Evolutionary conservation across 2,797 vertebrate genomes (phyloP), one percentile per base, ranked within the genome.

Genomic region (Triplophysa yarkandensis): DNA sequence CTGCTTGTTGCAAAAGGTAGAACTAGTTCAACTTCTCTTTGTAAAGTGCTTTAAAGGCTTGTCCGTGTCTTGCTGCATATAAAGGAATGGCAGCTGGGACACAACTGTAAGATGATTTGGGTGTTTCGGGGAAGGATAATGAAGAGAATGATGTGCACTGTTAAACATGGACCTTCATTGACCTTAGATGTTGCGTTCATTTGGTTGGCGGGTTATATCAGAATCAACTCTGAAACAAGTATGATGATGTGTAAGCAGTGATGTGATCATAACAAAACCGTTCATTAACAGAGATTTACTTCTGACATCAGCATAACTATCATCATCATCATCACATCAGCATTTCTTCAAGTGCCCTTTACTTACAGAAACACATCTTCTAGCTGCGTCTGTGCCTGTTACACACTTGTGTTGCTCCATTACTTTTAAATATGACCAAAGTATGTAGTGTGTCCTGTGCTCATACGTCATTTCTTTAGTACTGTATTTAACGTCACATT

Each of bases 211-310:
- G 8, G 8, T 36, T 36, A 36, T 36, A 36, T 36, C 34, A 36
- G 34, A 36, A 36, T 36, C 0, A 36, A 11, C 11, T 36, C 9
- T 11, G 34, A 36, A 36, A 10, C 34, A 39, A 13, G 36, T 39
- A 0, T 14, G 36, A 39, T 90, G 90, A 90, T 90, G 90, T 87
- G 89, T 91, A 91, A 87, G 91, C 89, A 80, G 66, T 72, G 85
- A 83, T 25, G 21, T 50, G 43, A 46, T 28, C 34, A 2, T 52
- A 72, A 41, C 39, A 14, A 19, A 34, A 43, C 32, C 61, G 68
- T 71, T 61, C 60, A 61, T 71, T 71, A 34, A 61, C 23, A 61
- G 27, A 60, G 30, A 48, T 61, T 48, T 19, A 2, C 62, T 25
- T 52, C 14, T 61, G 44, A 50, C 32, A 50, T n/a, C n/a, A n/a